Evolutionary conservation across 2,113 vertebrate genomes (phyloP).

Genomic region (Lates calcarifer): DNA sequence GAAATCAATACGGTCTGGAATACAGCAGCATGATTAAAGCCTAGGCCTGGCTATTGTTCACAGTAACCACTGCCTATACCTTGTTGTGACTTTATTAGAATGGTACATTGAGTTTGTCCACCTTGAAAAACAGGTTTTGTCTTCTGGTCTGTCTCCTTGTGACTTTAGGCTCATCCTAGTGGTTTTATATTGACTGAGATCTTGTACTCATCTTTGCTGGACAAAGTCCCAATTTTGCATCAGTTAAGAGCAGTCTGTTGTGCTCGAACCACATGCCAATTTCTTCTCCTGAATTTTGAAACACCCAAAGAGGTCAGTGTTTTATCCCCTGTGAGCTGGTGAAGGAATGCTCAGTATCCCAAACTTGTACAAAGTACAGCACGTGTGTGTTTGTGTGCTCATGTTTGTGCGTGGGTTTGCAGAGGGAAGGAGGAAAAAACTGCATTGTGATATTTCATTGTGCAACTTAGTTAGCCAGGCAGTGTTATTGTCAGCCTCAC

Average conservation of each 20-base stretch:
- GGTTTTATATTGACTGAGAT: conserved; percentile 14
- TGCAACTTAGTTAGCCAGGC: conserved; percentile 45
- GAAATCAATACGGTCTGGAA: conserved; percentile 92
- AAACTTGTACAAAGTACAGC: conserved; percentile 47
- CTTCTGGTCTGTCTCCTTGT: conserved; percentile 79
- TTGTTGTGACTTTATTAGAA: conserved; percentile 85
- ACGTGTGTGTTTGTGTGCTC: conserved; percentile 37
- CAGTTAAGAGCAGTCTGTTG: conserved; percentile 1
- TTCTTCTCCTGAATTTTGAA: conserved; percentile 23
- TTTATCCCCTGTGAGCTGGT: conserved; percentile 54
- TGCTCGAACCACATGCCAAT: conserved; percentile 13
- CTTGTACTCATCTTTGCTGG: conserved; percentile 18
- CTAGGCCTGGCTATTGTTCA: conserved; percentile 89
- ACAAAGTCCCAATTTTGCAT: conserved; percentile 26
- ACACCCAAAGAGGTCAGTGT: conserved; percentile 36
- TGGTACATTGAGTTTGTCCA: conserved; percentile 85
- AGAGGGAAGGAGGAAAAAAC: conserved; percentile 33
- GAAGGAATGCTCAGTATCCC: conserved; percentile 50
- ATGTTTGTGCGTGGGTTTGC: conserved; percentile 52
- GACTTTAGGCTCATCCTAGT: conserved; percentile 14
- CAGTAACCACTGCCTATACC: conserved; percentile 82
- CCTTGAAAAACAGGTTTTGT: conserved; percentile 80
- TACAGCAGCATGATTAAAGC: conserved; percentile 89
- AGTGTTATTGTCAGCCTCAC: conserved; percentile 32
- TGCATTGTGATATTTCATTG: conserved; percentile 55